phyloP scores from a whole-genome alignment of 1,140 invertebrate species.

The Halesus radiatus region DNA sequence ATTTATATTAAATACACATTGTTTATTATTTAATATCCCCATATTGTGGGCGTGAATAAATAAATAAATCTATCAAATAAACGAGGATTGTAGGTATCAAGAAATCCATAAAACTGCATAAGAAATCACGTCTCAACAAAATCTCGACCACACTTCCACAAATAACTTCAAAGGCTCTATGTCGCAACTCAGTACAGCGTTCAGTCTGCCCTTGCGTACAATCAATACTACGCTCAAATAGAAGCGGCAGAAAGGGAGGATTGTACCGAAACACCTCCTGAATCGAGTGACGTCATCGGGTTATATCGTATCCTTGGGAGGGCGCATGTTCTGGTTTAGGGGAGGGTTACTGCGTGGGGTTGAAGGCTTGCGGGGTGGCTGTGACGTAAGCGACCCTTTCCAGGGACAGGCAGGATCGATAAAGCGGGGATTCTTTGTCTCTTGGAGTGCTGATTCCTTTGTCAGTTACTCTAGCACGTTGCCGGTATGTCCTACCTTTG shows the following conservation, averaged over 20 bases:
- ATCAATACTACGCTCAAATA: not conserved
- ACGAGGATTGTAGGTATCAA: too few species aligned
- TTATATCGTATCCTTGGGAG: constrained; percentile 10
- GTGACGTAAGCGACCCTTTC: constrained; percentile 16
- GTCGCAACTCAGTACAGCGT: not conserved
- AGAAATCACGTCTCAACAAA: too few species aligned
- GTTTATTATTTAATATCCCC: too few species aligned
- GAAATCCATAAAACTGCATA: too few species aligned
- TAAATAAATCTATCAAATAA: too few species aligned
- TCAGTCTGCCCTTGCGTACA: not conserved
- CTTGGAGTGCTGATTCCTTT: not conserved
- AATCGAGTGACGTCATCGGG: constrained; percentile 15
- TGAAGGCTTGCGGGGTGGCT: not conserved
- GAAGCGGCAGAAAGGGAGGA: too few species aligned
- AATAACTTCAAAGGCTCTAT: too few species aligned
- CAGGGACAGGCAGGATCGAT: constrained; percentile 12
- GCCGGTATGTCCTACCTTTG: too few species aligned
- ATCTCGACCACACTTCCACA: too few species aligned
- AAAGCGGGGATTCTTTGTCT: constrained; percentile 18
- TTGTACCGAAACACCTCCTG: not conserved
- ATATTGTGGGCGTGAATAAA: too few species aligned
- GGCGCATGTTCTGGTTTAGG: not conserved
- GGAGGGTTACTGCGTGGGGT: not conserved
- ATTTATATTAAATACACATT: too few species aligned
- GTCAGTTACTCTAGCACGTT: constrained; percentile 8